phyloP scores from a whole-genome alignment of 1,140 invertebrate species.

The Drosophila murphyi region DNA sequence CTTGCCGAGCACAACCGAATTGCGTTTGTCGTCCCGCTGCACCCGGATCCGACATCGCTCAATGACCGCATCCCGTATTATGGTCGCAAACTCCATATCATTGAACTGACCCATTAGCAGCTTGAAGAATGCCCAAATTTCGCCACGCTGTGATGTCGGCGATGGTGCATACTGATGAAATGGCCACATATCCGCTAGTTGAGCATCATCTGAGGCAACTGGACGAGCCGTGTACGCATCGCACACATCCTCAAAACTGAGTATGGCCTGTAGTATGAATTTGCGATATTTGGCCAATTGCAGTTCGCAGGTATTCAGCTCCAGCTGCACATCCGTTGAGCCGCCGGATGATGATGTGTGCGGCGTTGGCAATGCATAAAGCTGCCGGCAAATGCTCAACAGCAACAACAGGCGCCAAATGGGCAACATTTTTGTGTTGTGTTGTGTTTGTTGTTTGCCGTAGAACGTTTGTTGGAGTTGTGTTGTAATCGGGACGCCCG shows the following conservation, averaged over 20 bases:
- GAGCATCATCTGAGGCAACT: conserved; percentile 36
- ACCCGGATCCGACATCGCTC: conserved; percentile 73
- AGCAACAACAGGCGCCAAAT: conserved; percentile 58
- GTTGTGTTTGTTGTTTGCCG: neutral
- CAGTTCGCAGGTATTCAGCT: conserved; percentile 68
- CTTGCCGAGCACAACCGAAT: conserved; percentile 79
- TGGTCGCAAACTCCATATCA: conserved; percentile 68
- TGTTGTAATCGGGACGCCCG: neutral
- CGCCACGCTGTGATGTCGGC: conserved; percentile 66
- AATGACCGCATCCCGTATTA: conserved; percentile 76
- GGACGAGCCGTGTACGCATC: conserved; percentile 70
- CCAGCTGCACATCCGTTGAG: conserved; percentile 15
- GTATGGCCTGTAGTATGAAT: conserved; percentile 76
- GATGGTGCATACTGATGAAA: conserved; percentile 71
- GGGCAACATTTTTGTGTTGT: conserved; percentile 34
- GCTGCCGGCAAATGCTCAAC: conserved; percentile 44
- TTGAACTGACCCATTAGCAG: conserved; percentile 81
- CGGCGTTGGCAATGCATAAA: conserved; percentile 50
- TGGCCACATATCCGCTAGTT: conserved; percentile 45
- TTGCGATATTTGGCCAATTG: conserved; percentile 75
- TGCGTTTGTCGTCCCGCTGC: conserved; percentile 79
- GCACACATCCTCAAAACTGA: conserved; percentile 82
- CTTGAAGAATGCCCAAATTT: conserved; percentile 82
- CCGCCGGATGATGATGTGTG: conserved; percentile 12
- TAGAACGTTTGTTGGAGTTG: neutral